Conservation (phyloP, 1,140 invertebrate genomes). For the Hetaerina americana region DNA sequence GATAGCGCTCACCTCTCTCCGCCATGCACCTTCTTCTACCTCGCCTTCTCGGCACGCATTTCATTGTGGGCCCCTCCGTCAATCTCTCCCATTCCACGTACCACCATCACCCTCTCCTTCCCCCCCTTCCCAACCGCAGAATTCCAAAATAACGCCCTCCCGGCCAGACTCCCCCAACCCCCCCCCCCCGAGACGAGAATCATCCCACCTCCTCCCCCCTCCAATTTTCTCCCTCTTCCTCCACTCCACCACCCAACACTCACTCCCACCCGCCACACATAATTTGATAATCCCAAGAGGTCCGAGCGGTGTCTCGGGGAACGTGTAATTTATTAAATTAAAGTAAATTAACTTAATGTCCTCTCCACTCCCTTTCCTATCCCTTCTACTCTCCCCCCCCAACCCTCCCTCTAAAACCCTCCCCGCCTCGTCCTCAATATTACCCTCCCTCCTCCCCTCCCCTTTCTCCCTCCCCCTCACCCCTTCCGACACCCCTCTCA, state of each 20-base stretch:
- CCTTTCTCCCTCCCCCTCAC: not conserved
- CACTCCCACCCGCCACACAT: not conserved
- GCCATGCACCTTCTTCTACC: no score
- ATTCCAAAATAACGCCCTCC: not conserved
- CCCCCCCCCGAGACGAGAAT: no score
- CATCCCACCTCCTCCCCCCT: not conserved
- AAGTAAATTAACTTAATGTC: conserved; percentile 1
- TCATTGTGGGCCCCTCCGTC: not conserved
- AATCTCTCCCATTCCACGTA: not conserved
- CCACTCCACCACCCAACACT: not conserved
- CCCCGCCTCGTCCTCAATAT: not conserved
- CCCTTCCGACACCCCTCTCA: not conserved
- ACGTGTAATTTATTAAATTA: conserved; percentile 1
- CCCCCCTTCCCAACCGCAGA: not conserved
- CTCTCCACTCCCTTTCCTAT: not conserved
- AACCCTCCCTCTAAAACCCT: not conserved
- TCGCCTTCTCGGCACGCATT: not conserved
- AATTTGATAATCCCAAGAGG: not conserved
- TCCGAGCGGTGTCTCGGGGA: not conserved
- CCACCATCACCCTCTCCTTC: not conserved
- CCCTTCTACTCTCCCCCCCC: not conserved
- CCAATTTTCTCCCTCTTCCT: not conserved
- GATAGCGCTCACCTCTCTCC: not conserved
- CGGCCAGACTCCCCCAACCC: not conserved
- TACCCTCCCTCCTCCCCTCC: not conserved